phyloP scores from a whole-genome alignment of 2,113 vertebrate genomes.

The Symphodus melops region DNA sequence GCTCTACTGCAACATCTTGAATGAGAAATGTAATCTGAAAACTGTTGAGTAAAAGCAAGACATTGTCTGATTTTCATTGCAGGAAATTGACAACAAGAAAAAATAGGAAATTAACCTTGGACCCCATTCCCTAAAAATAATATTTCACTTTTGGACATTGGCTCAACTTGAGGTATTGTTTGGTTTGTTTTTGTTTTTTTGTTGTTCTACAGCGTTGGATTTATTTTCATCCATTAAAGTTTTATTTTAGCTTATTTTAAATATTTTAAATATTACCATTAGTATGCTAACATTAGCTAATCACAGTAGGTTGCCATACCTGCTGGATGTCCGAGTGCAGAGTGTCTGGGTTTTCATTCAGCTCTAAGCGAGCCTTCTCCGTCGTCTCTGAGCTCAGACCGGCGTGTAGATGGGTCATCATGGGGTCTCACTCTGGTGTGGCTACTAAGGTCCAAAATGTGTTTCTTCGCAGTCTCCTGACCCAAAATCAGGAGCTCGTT shows the following conservation, averaged over 20 bases:
- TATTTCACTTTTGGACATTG: too few relatives aligned
- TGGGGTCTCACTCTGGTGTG: not conserved
- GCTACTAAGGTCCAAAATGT: not conserved
- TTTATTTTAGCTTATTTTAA: too few relatives aligned
- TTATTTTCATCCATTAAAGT: too few relatives aligned
- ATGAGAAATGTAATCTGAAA: not conserved
- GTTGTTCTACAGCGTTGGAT: too few relatives aligned
- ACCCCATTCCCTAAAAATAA: too few relatives aligned
- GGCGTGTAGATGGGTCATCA: slow-evolving; percentile 95
- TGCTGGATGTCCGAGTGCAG: slow-evolving; percentile 98
- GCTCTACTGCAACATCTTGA: not conserved
- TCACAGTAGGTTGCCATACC: slow-evolving; percentile 73
- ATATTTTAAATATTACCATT: too few relatives aligned
- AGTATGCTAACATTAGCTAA: not conserved
- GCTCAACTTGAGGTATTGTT: too few relatives aligned
- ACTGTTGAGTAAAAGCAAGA: not conserved
- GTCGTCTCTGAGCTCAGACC: slow-evolving; percentile 94
- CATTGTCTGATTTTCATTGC: not conserved
- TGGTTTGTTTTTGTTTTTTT: too few relatives aligned
- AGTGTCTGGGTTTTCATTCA: slow-evolving; percentile 97
- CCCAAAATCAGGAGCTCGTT: not conserved
- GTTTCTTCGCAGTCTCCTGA: too few relatives aligned
- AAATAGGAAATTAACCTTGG: too few relatives aligned
- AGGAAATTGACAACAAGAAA: too few relatives aligned
- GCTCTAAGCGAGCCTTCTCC: slow-evolving; percentile 96